Base-by-base conservation (phyloP, 2,888 invertebrate species). In the Subacronicta megacephala region DNA sequence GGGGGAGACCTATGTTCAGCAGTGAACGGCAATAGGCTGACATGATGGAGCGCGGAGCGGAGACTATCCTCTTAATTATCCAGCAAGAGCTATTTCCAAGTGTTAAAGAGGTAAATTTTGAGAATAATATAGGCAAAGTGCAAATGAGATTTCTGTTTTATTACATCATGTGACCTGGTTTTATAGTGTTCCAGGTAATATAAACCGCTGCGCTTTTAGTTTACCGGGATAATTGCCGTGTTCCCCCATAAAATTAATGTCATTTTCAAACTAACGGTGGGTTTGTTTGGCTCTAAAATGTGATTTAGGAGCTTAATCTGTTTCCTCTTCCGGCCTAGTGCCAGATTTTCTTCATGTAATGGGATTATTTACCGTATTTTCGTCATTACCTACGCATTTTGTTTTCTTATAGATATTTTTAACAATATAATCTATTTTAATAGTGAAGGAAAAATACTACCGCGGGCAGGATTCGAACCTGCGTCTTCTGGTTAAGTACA, bases 221-320 rank as follows among this genome's bases (percentile, higher is more conserved):
- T 52, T 31, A 7, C 38, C 41, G 13, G 44, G 29, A 44, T 63
- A 70, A 67, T 63, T 59, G 35, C 29, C 23, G 10, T 1, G 23
- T 54, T 68, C n/a, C 20, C 26, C 46, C 54, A 55, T 73, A 71
- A 60, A 57, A 60, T 63, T 69, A 38, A 69, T 60, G 59, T 55
- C 45, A 55, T 52, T 46, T 60, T 49, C 51, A 35, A 57, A 64
- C 44, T 52, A 63, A 46, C 57, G 42, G 33, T 40, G 26, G 56
- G 40, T 63, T 51, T 60, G 54, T 63, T 59, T 43, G 18, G 26
- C 17, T 31, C 23, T 15, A 41, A 45, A 40, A 37, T 10, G 17
- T 44, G 18, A 50, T 55, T 62, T 52, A 55, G 6, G 50, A n/a
- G 2, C 6, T 9, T 51, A 20, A 44, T 40, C 38, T 12, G 31